Evolutionary conservation across 2,888 invertebrate genomes (phyloP).

Genomic region (Drosophila atroscutellata): DNA sequence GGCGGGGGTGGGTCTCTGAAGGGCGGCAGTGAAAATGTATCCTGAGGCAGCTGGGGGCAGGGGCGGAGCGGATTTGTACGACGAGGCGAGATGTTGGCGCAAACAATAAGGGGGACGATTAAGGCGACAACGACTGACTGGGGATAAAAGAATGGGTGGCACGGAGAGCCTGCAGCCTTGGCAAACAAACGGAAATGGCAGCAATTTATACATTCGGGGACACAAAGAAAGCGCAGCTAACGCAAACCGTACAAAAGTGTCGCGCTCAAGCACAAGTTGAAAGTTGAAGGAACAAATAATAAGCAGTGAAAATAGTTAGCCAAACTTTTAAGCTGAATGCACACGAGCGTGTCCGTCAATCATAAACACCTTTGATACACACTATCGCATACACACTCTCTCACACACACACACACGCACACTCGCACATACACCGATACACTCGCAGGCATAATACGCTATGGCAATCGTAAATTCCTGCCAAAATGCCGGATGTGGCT

Average conservation of each 20-base stretch:
- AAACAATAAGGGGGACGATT: slow-evolving; percentile 64
- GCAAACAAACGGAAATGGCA: slow-evolving; percentile 73
- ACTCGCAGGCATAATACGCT: slow-evolving; percentile 20
- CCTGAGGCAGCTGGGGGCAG: slow-evolving; percentile 25
- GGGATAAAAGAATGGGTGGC: not conserved
- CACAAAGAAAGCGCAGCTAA: slow-evolving; percentile 42
- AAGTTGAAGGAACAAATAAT: slow-evolving; percentile 71
- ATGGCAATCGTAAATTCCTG: slow-evolving; percentile 64
- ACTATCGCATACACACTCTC: slow-evolving; percentile 1
- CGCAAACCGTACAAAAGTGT: slow-evolving; percentile 48
- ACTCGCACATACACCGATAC: slow-evolving; percentile 5
- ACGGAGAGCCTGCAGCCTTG: slow-evolving; percentile 35
- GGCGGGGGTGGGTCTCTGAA: not conserved
- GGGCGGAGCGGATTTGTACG: slow-evolving; percentile 1
- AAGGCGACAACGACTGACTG: slow-evolving; percentile 32
- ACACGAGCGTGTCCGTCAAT: slow-evolving; percentile 62
- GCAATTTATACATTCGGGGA: slow-evolving; percentile 69
- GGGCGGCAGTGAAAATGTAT: not conserved
- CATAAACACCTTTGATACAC: slow-evolving; percentile 44
- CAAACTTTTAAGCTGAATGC: slow-evolving; percentile 52
- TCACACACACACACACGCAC: slow-evolving; percentile 2
- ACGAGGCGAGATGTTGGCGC: slow-evolving; percentile 20
- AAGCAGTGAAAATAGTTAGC: slow-evolving; percentile 34
- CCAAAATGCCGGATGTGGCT: slow-evolving; percentile 70
- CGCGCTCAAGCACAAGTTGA: slow-evolving; percentile 59